A percentile compares a stretch with the other conserved stretches of the same genome.
phyloP scores from a whole-genome alignment of 1,140 invertebrate genomes.

The Onthophagus taurus region DNA sequence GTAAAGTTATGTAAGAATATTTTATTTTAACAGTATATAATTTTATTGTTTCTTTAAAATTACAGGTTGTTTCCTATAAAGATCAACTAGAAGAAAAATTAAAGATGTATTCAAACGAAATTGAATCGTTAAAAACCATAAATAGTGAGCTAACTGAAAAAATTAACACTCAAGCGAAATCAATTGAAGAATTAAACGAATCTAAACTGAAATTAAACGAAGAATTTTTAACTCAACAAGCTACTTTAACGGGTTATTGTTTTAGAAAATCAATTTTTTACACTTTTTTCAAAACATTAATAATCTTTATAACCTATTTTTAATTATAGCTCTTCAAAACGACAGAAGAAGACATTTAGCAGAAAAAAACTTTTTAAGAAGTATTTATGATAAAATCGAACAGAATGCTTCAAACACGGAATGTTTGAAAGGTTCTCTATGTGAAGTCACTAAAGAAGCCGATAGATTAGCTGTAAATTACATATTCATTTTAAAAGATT shows the following conservation, averaged over 20 bases:
- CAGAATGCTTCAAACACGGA: slow-evolving; percentile 23
- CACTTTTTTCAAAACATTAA: slow-evolving; percentile 7
- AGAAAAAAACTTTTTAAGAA: slow-evolving; percentile 29
- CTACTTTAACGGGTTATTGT: slow-evolving; percentile 1
- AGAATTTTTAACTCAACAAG: background rate
- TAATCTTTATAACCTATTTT: slow-evolving; percentile 13
- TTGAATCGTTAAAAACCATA: background rate
- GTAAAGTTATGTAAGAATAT: no score
- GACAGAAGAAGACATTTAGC: slow-evolving; percentile 30
- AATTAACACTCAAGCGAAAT: background rate
- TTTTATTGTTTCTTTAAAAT: no score
- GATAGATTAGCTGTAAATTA: slow-evolving; percentile 26
- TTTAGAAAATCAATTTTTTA: background rate
- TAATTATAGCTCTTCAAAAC: slow-evolving; percentile 22
- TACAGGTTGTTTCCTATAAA: no score
- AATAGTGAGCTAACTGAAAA: background rate
- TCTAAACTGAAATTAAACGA: background rate
- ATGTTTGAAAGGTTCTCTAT: slow-evolving; percentile 26
- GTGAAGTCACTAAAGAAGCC: slow-evolving; percentile 25
- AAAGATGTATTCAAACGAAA: no score
- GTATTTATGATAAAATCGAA: slow-evolving; percentile 28
- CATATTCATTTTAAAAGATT: background rate
- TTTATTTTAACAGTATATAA: no score
- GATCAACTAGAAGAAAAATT: no score
- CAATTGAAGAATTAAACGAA: background rate